Conservation (phyloP, 2,888 invertebrate species). For the Invenusta paracnida region DNA sequence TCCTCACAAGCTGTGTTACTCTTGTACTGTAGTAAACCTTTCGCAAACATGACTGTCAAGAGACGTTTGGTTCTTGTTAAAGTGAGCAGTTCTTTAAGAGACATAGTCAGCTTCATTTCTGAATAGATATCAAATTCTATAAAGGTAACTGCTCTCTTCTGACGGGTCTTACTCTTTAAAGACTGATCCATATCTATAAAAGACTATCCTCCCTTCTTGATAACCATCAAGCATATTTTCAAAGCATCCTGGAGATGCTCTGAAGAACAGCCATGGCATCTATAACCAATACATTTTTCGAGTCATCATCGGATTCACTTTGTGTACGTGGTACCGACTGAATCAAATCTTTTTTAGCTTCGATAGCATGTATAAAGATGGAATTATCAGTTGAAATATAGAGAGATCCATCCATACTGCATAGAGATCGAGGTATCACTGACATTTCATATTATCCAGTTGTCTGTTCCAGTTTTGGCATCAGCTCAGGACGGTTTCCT, state of each 20-base stretch:
- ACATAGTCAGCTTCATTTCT: conserved; percentile 32
- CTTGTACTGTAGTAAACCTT: neutral
- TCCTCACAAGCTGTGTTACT: neutral
- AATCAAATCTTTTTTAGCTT: too few relatives aligned
- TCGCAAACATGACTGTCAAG: neutral
- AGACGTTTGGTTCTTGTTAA: too few relatives aligned
- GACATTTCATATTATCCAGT: too few relatives aligned
- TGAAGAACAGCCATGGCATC: conserved; percentile 45
- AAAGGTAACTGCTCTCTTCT: conserved; percentile 31
- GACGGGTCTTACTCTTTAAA: conserved; percentile 34
- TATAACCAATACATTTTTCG: conserved; percentile 37
- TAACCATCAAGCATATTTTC: neutral
- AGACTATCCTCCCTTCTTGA: conserved; percentile 21
- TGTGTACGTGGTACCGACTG: too few relatives aligned
- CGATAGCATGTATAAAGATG: too few relatives aligned
- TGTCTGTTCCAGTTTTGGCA: too few relatives aligned
- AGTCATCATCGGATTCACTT: too few relatives aligned
- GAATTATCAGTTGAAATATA: too few relatives aligned
- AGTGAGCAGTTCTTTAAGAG: conserved; percentile 36
- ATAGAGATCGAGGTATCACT: too few relatives aligned
- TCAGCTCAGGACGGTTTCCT: too few relatives aligned
- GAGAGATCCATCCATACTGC: too few relatives aligned
- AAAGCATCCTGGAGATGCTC: conserved; percentile 32
- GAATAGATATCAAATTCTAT: conserved; percentile 35
- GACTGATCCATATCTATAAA: conserved; percentile 40